A percentile compares a stretch with the other conserved stretches of the same genome.
These are phyloP conservation scores for Lamellibrachia satsuma DNA, from an alignment of 2,888 invertebrate genomes.

Conservation along the genomic window DNA sequence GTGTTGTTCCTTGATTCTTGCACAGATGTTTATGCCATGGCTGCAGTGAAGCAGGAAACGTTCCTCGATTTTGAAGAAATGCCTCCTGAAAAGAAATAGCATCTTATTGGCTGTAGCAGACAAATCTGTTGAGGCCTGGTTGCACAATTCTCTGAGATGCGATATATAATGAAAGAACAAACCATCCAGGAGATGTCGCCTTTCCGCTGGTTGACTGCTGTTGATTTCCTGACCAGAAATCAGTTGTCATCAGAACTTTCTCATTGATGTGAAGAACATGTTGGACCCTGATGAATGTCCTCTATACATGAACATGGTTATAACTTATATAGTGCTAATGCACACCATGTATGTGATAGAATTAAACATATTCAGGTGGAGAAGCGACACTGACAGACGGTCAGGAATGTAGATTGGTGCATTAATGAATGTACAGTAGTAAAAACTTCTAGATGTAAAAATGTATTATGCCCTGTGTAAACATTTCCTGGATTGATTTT, in stretches of 20 bases:
- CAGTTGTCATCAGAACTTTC: not conserved
- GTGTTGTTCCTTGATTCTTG: conserved; percentile 74
- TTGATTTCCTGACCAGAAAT: not conserved
- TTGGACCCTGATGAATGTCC: not conserved
- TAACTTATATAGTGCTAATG: not conserved
- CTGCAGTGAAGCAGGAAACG: conserved; percentile 86
- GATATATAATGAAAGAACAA: not conserved
- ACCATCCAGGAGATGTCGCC: not conserved
- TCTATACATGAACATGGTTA: not conserved
- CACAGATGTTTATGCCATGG: conserved; percentile 54
- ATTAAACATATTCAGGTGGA: not conserved
- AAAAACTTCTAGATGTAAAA: not conserved
- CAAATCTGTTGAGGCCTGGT: not conserved
- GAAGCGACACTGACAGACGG: not conserved
- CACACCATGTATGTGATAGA: not conserved
- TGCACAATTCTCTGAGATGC: not conserved
- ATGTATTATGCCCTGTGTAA: not conserved
- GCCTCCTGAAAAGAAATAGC: conserved; percentile 66
- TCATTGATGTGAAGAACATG: not conserved
- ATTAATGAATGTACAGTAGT: not conserved
- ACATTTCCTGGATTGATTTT: not conserved
- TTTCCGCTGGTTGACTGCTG: not conserved
- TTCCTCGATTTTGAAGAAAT: conserved; percentile 88
- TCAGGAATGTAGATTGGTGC: not conserved
- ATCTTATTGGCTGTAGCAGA: not conserved